Base-by-base conservation (phyloP, 2,797 vertebrate species). In the Scarus forsteni region DNA sequence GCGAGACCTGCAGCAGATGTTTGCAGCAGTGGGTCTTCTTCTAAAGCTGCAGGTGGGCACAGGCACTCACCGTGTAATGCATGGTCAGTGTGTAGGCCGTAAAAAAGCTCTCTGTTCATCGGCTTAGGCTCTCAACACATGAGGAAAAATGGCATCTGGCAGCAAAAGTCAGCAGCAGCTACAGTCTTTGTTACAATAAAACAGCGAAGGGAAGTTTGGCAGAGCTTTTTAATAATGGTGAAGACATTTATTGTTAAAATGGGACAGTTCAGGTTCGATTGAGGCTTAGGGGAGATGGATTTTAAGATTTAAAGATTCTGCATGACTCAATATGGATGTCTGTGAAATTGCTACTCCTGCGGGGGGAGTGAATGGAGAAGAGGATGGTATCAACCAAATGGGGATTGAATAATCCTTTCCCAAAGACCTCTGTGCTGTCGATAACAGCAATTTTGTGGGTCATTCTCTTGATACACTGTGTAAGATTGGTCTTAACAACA, bases 1-100 rank as follows among this genome's bases (percentile, higher is more conserved):
- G 4, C 49, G 74, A 82, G 80, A 84, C 57, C 70, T 68, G 53
- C 54, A 79, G 77, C 82, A 86, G 86, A 87, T 84, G 79, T 72
- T 86, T 74, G 60, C 62, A 75, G 60, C 10, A 42, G 8, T 5
- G 43, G 62, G 75, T 75, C 70, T 60, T 42, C 57, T 62, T 79
- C 55, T 27, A 42, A 55, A 80, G 53, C 70, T 76, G 79, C 64
- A 77, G 76, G 84, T 79, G 69, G 74, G 60, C 62, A 40, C 19
- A 38, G 54, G 60, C 66, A 72, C 66, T 77, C 68, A 57, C 50
- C 40, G 44, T 60, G 52, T 66, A 79, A 73, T 71, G 66, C 43
- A 79, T 58, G 81, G 73, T 61, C 66, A 80, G 54, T 19, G 66
- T 70, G 61, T 58, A 35, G 64, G 76, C 48, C 58, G 60, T 3